Base-by-base conservation (phyloP, 2,113 vertebrate genomes). In the Canis aureus region DNA sequence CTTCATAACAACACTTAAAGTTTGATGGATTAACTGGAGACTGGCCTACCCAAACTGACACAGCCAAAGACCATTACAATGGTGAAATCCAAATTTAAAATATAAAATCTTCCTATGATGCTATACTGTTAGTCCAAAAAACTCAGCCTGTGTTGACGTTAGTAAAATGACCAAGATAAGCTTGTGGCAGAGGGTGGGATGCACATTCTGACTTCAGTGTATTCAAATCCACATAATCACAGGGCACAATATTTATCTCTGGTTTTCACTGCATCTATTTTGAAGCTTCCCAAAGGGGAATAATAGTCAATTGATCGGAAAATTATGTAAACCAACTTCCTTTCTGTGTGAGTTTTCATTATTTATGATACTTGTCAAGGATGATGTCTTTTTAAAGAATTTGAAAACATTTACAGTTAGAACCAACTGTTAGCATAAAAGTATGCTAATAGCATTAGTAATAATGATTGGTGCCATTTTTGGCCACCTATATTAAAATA, bases 261-360 rank as follows among this genome's bases (percentile, higher is more conserved):
- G 38, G 19, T 51, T 82, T 97, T 87, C 43, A 87, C 16, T 66
- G 35, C 35, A 53, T 78, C 64, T 87, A 69, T 88, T 88, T 91
- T 93, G 82, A 93, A 91, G 91, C 10, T 74, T 96, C 82, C 85
- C 23, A 16, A 85, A 97, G 93, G 5, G 60, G n/a, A 57, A 1
- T 73, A 83, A 59, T 76, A 62, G 60, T 82, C 51, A 55, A 29
- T 51, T 32, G 78, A 84, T 67, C 16, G 79, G 13, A 38, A 81
- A 15, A 84, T 62, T 83, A 13, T 73, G 12, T 91, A 80, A 90
- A n/a, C 9, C 27, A 66, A 35, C 64, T 66, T 85, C 23, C 57
- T 84, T 95, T 71, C 29, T 76, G 43, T 16, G 11, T 79, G 86
- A 79, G 29, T 15, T 83, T 64, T 71, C 53, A 80, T 83, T 88